These are phyloP conservation scores for Archegozetes longisetosus DNA, from an alignment of 1,140 invertebrate species.

Conservation along the genomic window DNA sequence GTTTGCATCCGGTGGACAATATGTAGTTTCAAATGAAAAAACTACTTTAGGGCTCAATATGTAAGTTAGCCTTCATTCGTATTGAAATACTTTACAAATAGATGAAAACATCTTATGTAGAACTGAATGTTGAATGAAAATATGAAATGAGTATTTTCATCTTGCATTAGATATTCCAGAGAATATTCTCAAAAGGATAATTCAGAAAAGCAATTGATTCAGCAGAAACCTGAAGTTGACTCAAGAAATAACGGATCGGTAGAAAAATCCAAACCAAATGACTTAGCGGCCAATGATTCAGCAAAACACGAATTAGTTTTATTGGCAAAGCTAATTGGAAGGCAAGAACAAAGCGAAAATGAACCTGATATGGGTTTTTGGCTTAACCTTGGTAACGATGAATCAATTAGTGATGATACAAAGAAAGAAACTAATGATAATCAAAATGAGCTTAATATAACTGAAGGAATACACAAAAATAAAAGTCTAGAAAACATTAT, in stretches of 20 bases:
- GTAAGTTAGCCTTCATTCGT: too few species aligned
- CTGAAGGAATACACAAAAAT: neutral
- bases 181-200: conserved; percentile 1
- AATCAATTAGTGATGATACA: neutral
- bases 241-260: neutral
- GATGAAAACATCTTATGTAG: neutral
- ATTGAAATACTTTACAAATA: too few species aligned
- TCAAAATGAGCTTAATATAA: neutral
- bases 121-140: neutral
- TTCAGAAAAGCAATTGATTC: neutral
- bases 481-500: conserved; percentile 7
- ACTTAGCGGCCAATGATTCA: neutral
- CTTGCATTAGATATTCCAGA: neutral
- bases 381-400: neutral
- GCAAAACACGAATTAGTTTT: neutral
- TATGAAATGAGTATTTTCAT: neutral
- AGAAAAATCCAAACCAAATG: neutral
- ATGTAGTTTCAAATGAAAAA: neutral
- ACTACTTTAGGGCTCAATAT: conserved; percentile 8
- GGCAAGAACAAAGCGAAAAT: neutral
- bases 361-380: neutral
- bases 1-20: neutral
- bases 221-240: neutral
- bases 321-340: neutral
- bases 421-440: neutral